A percentile compares a stretch with the other conserved stretches of the same genome.
Evolutionary conservation across 2,113 vertebrate genomes (phyloP).

Genomic region (Hoplias malabaricus): DNA sequence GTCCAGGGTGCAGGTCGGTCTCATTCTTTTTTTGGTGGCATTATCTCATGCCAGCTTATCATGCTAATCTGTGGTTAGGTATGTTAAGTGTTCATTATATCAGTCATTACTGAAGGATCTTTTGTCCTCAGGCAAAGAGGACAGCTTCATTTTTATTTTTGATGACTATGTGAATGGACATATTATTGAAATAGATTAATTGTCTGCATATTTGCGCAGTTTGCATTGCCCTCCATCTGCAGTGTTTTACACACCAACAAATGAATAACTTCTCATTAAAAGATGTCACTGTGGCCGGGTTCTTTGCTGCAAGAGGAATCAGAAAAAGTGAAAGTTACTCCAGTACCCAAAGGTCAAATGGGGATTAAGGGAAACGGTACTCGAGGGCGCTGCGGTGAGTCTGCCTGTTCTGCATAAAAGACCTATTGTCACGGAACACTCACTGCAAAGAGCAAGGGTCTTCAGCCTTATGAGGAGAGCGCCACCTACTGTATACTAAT

Average conservation of each 20-base stretch:
- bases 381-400: conserved; percentile 66
- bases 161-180: conserved; percentile 2
- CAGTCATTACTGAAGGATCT: conserved; percentile 13
- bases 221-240: conserved; percentile 20
- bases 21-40: background rate
- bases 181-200: conserved; percentile 26
- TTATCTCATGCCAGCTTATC: background rate
- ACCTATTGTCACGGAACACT: conserved; percentile 65
- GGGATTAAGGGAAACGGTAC: conserved; percentile 74
- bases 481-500: conserved; percentile 70
- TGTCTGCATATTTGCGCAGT: background rate
- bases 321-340: conserved; percentile 64
- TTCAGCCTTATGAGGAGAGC: conserved; percentile 52
- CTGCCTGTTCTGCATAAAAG: conserved; percentile 70
- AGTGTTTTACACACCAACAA: background rate
- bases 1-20: background rate
- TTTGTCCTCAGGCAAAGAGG: conserved; percentile 16
- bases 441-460: conserved; percentile 14
- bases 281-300: conserved; percentile 3
- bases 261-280: background rate
- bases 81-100: background rate
- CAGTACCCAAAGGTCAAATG: conserved; percentile 68
- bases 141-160: conserved; percentile 2
- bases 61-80: background rate
- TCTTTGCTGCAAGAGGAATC: conserved; percentile 48